phyloP scores from a whole-genome alignment of 2,797 vertebrate species.

The Phrynocephalus forsythii region DNA sequence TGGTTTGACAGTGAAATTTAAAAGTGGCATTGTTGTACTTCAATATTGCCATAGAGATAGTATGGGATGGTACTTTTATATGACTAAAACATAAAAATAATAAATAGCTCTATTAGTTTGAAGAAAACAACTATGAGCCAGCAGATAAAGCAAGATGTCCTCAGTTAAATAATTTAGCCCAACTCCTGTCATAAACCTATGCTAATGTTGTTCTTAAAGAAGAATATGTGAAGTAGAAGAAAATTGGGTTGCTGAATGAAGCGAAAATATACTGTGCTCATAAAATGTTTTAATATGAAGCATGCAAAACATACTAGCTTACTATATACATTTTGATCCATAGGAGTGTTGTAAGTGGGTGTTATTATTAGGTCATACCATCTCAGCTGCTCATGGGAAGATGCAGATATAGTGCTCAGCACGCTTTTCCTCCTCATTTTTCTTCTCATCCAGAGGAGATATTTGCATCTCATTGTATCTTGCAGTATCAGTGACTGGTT shows the following conservation, averaged over 20 bases:
- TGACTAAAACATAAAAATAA: slow-evolving; percentile 38
- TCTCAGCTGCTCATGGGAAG: background rate
- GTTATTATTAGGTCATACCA: too few relatives aligned
- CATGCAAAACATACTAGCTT: background rate
- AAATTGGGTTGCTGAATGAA: background rate
- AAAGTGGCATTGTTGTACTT: slow-evolving; percentile 35
- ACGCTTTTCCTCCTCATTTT: background rate
- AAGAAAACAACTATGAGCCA: slow-evolving; percentile 23
- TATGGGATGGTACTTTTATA: slow-evolving; percentile 18
- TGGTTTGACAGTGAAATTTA: slow-evolving; percentile 38
- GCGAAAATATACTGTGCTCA: background rate
- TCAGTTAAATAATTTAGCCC: slow-evolving; percentile 29
- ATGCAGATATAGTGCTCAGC: background rate
- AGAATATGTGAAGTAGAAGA: slow-evolving; percentile 10
- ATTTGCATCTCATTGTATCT: background rate
- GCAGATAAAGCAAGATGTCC: slow-evolving; percentile 11
- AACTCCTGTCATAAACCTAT: slow-evolving; percentile 29
- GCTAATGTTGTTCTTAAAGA: background rate
- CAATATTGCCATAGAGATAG: slow-evolving; percentile 9
- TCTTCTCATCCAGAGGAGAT: background rate
- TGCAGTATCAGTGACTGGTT: background rate
- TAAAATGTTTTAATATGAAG: slow-evolving; percentile 13
- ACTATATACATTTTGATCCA: background rate
- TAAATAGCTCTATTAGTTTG: background rate
- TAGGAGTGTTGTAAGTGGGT: background rate